These are phyloP conservation scores for Phenganax stokvisi DNA, from an alignment of 92 coral and sea anemone species.

Conservation along the genomic window DNA sequence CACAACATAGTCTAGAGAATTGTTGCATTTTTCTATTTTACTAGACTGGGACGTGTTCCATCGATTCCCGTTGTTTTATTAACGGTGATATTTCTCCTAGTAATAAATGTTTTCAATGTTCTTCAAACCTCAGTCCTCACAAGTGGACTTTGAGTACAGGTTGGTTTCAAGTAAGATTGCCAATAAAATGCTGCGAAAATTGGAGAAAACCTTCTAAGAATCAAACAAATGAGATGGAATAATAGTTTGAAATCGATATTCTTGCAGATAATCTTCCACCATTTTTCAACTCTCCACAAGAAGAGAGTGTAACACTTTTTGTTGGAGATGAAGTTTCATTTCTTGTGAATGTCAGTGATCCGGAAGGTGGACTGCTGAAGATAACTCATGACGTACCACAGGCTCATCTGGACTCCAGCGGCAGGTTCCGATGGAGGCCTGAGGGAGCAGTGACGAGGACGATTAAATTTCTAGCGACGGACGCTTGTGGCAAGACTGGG, in stretches of 20 bases:
- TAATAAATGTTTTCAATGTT: slow-evolving; percentile 61
- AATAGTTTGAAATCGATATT: neutral
- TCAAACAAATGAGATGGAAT: neutral
- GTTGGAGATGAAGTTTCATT: slow-evolving; percentile 11
- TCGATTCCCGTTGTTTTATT: slow-evolving; percentile 63
- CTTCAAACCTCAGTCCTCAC: slow-evolving; percentile 40
- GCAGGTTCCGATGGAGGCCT: slow-evolving; percentile 48
- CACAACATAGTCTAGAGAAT: too few relatives aligned
- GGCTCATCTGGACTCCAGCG: slow-evolving; percentile 33
- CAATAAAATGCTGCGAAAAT: neutral
- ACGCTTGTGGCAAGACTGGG: slow-evolving; percentile 47
- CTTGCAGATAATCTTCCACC: slow-evolving; percentile 38
- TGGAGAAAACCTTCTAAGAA: neutral
- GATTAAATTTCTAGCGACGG: slow-evolving; percentile 55
- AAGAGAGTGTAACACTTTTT: neutral
- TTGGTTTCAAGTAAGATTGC: neutral
- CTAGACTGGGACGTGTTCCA: slow-evolving; percentile 69
- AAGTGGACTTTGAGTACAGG: slow-evolving; percentile 56
- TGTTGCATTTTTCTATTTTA: neutral
- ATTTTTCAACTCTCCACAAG: neutral
- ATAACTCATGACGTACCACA: slow-evolving; percentile 36
- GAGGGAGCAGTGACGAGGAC: slow-evolving; percentile 8
- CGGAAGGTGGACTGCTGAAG: slow-evolving; percentile 51
- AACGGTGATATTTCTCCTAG: slow-evolving; percentile 46
- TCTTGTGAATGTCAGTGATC: slow-evolving; percentile 55